phyloP scores from a whole-genome alignment of 64 coral and sea anemone genomes.

The Actinia equina region DNA sequence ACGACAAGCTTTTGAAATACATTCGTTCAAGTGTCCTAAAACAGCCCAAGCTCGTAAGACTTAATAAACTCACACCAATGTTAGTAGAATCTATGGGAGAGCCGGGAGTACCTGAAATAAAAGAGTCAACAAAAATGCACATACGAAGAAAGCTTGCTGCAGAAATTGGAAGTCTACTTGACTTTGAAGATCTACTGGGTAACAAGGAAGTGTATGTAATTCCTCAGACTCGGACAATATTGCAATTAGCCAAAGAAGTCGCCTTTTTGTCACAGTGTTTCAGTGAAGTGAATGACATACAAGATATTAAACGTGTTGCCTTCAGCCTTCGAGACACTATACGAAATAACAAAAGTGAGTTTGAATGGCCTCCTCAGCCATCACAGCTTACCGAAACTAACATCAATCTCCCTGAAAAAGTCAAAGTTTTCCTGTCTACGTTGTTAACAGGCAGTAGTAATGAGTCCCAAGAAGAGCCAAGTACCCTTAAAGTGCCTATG shows the following conservation, averaged over 20 bases:
- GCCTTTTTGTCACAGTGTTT: not conserved
- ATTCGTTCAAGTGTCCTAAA: conserved; percentile 40
- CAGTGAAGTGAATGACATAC: not conserved
- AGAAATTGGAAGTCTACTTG: conserved; percentile 28
- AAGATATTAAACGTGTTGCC: conserved; percentile 11
- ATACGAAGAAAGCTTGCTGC: conserved; percentile 41
- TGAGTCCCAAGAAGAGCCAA: too few species aligned
- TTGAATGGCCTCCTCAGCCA: conserved; percentile 30
- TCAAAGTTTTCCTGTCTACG: conserved; percentile 27
- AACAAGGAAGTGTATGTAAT: conserved; percentile 66
- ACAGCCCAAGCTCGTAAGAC: conserved; percentile 44
- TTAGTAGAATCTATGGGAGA: conserved; percentile 24
- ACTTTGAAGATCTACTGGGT: conserved; percentile 68
- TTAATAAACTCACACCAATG: conserved; percentile 32
- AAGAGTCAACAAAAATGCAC: conserved; percentile 32
- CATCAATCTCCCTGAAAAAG: conserved; percentile 14
- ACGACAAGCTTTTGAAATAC: conserved; percentile 57
- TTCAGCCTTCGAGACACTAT: conserved; percentile 20
- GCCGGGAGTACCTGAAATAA: conserved; percentile 26
- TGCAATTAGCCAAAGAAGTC: conserved; percentile 41
- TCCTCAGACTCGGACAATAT: conserved; percentile 35
- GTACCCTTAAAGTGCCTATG: too few species aligned
- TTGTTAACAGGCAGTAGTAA: conserved; percentile 21
- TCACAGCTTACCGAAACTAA: conserved; percentile 21
- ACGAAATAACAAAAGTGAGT: not conserved